A percentile compares a stretch with the other conserved stretches of the same genome.
Evolutionary conservation across 2,113 vertebrate genomes (phyloP).

Genomic region (Riparia riparia): DNA sequence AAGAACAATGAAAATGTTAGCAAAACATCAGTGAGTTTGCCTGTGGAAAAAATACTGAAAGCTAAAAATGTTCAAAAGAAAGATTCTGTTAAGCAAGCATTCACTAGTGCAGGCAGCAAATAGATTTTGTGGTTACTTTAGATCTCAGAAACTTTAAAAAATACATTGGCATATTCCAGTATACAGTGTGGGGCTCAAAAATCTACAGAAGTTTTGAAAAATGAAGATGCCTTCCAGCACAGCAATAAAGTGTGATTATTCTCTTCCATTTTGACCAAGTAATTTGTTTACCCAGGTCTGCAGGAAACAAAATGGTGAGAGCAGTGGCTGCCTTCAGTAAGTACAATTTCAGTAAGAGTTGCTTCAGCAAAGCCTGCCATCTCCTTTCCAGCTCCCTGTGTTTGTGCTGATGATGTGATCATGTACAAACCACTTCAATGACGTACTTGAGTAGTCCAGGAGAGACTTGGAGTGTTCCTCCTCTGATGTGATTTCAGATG

Average conservation of each 20-base stretch:
- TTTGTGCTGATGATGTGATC: neutral
- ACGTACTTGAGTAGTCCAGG: neutral
- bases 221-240: neutral
- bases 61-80: neutral
- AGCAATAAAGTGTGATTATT: neutral
- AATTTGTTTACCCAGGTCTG: conserved; percentile 73
- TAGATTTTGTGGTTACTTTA: neutral
- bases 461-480: neutral
- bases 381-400: neutral
- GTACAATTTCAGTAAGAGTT: conserved; percentile 42
- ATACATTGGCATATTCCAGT: neutral
- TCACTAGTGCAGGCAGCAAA: neutral
- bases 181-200: neutral
- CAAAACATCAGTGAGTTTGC: neutral
- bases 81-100: neutral
- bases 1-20: neutral
- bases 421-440: neutral
- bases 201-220: neutral
- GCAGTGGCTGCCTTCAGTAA: conserved; percentile 92
- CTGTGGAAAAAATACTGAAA: neutral
- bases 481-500: neutral
- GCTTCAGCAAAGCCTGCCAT: neutral
- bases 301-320: conserved; percentile 74
- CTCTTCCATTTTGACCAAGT: neutral
- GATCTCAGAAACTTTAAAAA: neutral